Base-by-base conservation (phyloP, 2,888 invertebrate species). In the Cryptocephalus moraei region DNA sequence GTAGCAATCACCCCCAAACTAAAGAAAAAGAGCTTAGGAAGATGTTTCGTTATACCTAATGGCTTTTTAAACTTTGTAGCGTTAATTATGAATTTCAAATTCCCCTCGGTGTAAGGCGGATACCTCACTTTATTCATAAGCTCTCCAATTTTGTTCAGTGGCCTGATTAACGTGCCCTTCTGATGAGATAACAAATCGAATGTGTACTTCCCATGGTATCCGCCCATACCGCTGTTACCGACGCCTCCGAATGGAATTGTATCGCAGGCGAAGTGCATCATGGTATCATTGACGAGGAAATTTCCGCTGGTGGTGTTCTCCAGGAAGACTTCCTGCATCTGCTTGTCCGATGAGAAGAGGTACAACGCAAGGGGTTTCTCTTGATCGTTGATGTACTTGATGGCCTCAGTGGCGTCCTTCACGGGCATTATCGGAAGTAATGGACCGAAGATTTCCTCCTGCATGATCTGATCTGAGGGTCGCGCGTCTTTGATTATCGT, bases 401-500 rank as follows among this genome's bases (percentile, higher is more conserved):
- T 89, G 0, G 96, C 95, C 67, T 94, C 92, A 50, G 84, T 85
- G 10, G 88, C 84, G 67, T 84, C 85, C 49, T 83, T 81, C 2
- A 95, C 80, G 45, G 81, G 83, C 8, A 93, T 69, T 48, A 99
- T 86, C 0, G 97, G 96, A 55, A 97, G 76, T 58, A 99, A 79
- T 3, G 97, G 97, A 1, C 96, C 97, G 70, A 97, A 99, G 58
- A 97, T 93, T 78, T 97, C 97, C 59, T 95, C 86, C 57, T 83
- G 80, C 89, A 90, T 89, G 4, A 88, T 68, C 34, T 82, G 78
- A 73, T 94, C 93, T 1, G 74, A 74, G 0, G 77, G 72, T 48
- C 80, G 79, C 0, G 92, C 87, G 65, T 92, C 84, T 11, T 77
- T 69, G 40, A 90, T 56, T 47, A 96, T 76, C 0, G 94, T 94